Conservation (phyloP, 2,888 invertebrate species). For the Digitonthophagus gazella region DNA sequence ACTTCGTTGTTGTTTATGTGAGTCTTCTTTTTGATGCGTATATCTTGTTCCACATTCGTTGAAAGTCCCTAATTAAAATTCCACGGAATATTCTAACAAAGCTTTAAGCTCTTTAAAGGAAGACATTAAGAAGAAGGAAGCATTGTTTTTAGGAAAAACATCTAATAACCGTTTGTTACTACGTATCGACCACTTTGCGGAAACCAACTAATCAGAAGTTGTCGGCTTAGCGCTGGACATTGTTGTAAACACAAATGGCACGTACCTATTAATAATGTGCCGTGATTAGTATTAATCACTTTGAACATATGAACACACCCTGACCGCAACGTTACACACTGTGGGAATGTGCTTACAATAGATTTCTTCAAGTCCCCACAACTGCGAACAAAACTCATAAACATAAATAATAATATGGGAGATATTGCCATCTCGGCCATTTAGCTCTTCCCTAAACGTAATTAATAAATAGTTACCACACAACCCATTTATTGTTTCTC, state of each 20-base stretch:
- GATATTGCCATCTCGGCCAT: not conserved
- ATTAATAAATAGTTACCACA: not conserved
- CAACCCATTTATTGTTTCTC: not conserved
- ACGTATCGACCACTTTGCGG: not conserved
- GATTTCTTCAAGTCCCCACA: not conserved
- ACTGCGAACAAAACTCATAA: not conserved
- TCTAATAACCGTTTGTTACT: not conserved
- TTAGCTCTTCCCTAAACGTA: not conserved
- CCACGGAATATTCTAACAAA: too few species aligned
- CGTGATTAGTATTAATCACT: slow-evolving; percentile 11
- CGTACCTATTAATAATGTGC: slow-evolving; percentile 12
- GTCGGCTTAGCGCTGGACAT: slow-evolving; percentile 12
- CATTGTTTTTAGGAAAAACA: not conserved
- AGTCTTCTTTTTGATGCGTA: not conserved
- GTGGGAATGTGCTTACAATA: not conserved
- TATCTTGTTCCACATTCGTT: not conserved
- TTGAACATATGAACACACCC: not conserved
- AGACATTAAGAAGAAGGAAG: not conserved
- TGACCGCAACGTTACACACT: not conserved
- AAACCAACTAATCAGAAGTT: slow-evolving; percentile 3
- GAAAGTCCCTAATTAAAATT: not conserved
- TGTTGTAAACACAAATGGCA: slow-evolving; percentile 4
- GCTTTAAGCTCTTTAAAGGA: too few species aligned
- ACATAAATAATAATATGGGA: not conserved
- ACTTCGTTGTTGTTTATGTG: not conserved